Evolutionary conservation across 2,113 vertebrate genomes (phyloP), one percentile per base, ranked within the genome.

Genomic region (Illadopsis cleaveri): DNA sequence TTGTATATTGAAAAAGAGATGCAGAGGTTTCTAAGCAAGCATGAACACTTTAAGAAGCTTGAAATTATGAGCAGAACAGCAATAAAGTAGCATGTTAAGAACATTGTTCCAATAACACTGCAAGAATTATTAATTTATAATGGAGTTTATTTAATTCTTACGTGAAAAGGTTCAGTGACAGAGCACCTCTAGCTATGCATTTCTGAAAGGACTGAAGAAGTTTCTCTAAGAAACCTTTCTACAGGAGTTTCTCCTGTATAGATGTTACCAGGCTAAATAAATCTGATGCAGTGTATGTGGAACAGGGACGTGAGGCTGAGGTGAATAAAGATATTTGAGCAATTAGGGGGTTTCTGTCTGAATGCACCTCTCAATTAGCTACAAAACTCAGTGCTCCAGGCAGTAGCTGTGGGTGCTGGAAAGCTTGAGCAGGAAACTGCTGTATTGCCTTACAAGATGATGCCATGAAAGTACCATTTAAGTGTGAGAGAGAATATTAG

Each of bases 121-220:
- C 19, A 73, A 57, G 62, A 93, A 88, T 58, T 42, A 57, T 86
- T 93, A 76, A 50, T 53, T 95, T 90, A 33, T 80, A 44, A 70
- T 8, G 73, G 65, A 80, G 15, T 45, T 95, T 88, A 86, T 90
- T 88, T 44, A 54, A 70, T n/a, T 31, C 33, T 79, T 44, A 62
- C 64, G 50, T 86, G 62, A 40, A 73, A 88, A 79, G 19, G 22
- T 91, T 90, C 92, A 51, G 4, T 3, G 12, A 31, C 58, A 81
- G 62, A 89, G 45, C 47, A 66, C 1, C 12, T 44, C 37, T 16
- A 70, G 20, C 45, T 57, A 12, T 27, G 35, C 19, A 37, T 82
- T 86, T 75, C 53, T 91, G 50, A 79, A 82, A 60, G 8, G 69
- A 31, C 51, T 45, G 21, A 35, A 62, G 33, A 51, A 89, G 24